Evolutionary conservation across 2,113 vertebrate species (phyloP), one percentile per base, ranked within the genome.

Genomic region (Sprattus sprattus): DNA sequence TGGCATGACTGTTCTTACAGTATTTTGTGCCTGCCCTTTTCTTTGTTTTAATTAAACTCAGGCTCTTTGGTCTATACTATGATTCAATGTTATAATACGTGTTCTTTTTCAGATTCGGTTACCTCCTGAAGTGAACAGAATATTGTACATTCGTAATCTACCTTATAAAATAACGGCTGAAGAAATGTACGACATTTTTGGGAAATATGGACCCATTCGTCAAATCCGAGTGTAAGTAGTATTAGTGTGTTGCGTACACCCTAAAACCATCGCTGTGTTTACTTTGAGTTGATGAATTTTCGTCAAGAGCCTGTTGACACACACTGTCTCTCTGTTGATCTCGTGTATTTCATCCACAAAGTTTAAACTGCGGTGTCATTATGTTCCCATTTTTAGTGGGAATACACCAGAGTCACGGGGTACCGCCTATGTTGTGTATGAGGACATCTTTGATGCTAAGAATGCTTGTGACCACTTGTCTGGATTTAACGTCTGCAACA

Each of bases 151-250:
- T 82, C 95, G 98, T 85, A 99, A 99, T 87, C 92, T 99, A 88
- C 98, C 98, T 0, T 99, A 99, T 87, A 99, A 99, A 93, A 99
- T 99, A 92, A 99, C 98, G 50, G 98, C 97, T 0, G 98, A 99
- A 92, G 98, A 99, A 91, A 99, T 99, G 98, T 99, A 99, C 45
- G 98, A 99, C 83, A 99, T 99, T 86, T 99, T 99, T 91, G 98
- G 98, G n/a, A 99, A 99, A 90, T 99, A 99, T 0, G 98, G 98
- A 84, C 98, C 98, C 39, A 99, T 99, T 90, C 96, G 98, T 22
- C 98, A 99, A 88, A 99, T 99, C 92, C 95, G 98, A 95, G 98
- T 99, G 98, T 99, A 90, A 98, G 98, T 96, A 98, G 98, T 96
- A 45, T 52, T 7, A 25, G 6, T 20, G 18, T 52, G 50, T 52